Evolutionary conservation across 2,797 vertebrate genomes (phyloP).

Genomic region (Siniperca scherzeri): DNA sequence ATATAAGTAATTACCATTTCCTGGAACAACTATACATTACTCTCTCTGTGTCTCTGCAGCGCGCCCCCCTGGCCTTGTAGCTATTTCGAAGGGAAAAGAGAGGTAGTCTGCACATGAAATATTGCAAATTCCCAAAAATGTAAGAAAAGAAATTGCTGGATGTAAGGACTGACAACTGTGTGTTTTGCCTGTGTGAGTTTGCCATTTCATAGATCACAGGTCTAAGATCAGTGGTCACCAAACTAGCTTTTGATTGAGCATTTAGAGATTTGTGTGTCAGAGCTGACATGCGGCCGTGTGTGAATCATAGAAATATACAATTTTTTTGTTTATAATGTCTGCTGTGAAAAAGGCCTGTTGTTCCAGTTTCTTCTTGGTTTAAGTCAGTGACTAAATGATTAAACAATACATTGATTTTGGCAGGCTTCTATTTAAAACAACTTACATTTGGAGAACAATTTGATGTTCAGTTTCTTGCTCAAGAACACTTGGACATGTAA

Average conservation of each 20-base stretch:
- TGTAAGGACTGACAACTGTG: background rate
- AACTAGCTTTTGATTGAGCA: background rate
- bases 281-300: background rate
- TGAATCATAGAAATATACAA: background rate
- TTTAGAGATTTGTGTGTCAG: background rate
- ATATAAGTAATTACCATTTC: constrained; percentile 83
- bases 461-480: background rate
- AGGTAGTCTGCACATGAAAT: background rate
- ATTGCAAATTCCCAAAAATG: background rate
- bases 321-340: background rate
- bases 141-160: no score
- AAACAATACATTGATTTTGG: background rate
- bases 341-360: background rate
- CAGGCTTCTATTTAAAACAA: background rate
- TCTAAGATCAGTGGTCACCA: background rate
- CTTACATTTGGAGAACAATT: background rate
- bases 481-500: background rate
- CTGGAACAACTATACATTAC: constrained; percentile 73
- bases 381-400: background rate
- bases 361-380: background rate
- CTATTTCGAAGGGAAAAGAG: constrained; percentile 4
- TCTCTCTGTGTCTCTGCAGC: constrained; percentile 40
- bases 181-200: background rate
- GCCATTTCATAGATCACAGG: no score
- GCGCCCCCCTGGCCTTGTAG: constrained; percentile 9